phyloP scores from a whole-genome alignment of 2,888 invertebrate species.

The Pyrrhosoma nymphula region DNA sequence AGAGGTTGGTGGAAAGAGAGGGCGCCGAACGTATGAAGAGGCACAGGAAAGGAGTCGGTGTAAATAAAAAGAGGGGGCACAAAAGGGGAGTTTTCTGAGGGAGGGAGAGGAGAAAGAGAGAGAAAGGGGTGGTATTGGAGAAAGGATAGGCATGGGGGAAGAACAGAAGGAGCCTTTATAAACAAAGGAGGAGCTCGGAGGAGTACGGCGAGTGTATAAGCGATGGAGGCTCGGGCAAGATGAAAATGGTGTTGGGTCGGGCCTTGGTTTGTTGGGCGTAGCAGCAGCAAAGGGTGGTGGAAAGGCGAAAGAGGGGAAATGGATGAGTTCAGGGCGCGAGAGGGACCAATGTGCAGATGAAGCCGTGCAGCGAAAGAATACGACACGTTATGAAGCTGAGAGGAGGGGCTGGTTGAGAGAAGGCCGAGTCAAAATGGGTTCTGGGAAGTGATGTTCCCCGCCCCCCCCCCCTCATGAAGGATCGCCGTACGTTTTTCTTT shows the following conservation, averaged over 20 bases:
- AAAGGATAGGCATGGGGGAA: background rate
- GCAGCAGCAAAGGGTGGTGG: background rate
- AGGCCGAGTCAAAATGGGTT: background rate
- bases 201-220: background rate
- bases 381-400: background rate
- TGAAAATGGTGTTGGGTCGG: constrained; percentile 35
- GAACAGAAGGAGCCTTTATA: constrained; percentile 43
- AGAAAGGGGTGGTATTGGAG: constrained; percentile 9
- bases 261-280: background rate
- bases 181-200: constrained; percentile 18
- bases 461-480: background rate
- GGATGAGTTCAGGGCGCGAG: background rate
- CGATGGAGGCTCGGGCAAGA: background rate
- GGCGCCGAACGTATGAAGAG: constrained; percentile 30
- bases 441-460: background rate
- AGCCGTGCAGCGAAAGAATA: background rate
- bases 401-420: background rate
- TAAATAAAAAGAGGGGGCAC: constrained; percentile 18
- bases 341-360: constrained; percentile 11
- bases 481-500: background rate
- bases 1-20: background rate
- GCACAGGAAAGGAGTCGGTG: constrained; percentile 51
- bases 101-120: background rate
- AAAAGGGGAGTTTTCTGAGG: background rate
- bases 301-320: background rate